phyloP scores from a whole-genome alignment of 2,888 invertebrate genomes.

The Brachycybe producta region DNA sequence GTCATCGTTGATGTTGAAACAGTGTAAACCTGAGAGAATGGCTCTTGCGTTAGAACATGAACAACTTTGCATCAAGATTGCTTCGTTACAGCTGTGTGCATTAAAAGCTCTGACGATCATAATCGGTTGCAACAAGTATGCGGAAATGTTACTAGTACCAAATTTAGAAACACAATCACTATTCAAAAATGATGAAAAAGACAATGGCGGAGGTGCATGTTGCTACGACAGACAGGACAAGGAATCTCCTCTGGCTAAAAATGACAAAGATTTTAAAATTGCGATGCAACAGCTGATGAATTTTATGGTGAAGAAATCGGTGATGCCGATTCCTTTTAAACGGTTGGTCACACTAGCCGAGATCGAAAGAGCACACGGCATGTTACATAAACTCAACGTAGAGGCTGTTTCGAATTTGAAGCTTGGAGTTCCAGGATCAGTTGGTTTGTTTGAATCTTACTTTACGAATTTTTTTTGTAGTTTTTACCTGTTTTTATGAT shows the following conservation, averaged over 20 bases:
- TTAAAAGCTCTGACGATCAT: conserved; percentile 43
- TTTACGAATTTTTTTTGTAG: no score
- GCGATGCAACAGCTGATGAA: conserved; percentile 29
- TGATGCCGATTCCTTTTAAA: conserved; percentile 28
- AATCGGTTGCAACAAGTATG: conserved; percentile 41
- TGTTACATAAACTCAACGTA: conserved; percentile 29
- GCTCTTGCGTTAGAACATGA: conserved; percentile 34
- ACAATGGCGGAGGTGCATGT: conserved; percentile 14
- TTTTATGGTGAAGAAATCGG: conserved; percentile 30
- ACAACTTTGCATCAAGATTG: conserved; percentile 37
- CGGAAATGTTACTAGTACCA: conserved; percentile 43
- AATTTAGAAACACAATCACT: conserved; percentile 27
- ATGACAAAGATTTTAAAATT: conserved; percentile 19
- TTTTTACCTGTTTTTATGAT: no score
- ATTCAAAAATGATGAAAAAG: not conserved
- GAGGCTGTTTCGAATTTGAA: conserved; percentile 34
- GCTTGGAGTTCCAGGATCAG: conserved; percentile 31
- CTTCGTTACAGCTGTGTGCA: conserved; percentile 44
- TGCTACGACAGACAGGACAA: no score
- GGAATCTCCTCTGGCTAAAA: not conserved
- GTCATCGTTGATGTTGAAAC: not conserved
- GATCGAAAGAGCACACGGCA: conserved; percentile 31
- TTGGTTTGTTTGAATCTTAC: no score
- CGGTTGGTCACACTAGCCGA: conserved; percentile 30
- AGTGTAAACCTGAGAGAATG: no score